phyloP scores from a whole-genome alignment of 2,113 vertebrate genomes.

The Menura novaehollandiae region DNA sequence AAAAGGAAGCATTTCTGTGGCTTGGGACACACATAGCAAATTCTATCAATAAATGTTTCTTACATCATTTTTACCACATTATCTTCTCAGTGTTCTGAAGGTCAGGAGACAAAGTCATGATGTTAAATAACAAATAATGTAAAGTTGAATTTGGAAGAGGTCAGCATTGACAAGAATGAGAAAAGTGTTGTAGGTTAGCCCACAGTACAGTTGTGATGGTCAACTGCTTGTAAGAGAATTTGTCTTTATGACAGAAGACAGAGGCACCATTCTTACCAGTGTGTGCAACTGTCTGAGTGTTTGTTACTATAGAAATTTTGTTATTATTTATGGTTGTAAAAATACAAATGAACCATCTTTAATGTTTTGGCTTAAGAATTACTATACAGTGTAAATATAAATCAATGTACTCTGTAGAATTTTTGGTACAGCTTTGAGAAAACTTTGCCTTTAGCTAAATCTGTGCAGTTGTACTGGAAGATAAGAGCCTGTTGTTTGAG shows the following conservation, averaged over 20 bases:
- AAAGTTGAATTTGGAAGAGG: background rate
- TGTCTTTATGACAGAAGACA: background rate
- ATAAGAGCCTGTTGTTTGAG: background rate
- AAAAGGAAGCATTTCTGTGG: background rate
- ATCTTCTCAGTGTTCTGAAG: background rate
- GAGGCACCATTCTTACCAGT: background rate
- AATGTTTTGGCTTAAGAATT: background rate
- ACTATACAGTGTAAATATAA: background rate
- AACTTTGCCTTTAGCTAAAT: background rate
- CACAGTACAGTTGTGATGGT: background rate
- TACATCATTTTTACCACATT: background rate
- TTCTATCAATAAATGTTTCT: background rate
- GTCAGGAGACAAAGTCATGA: background rate
- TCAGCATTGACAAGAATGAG: background rate
- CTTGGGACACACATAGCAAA: background rate
- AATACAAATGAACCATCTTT: background rate
- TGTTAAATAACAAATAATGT: background rate
- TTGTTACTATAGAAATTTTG: background rate
- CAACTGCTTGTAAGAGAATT: background rate
- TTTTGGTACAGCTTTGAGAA: background rate
- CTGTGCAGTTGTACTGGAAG: background rate
- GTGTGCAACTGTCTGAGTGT: background rate
- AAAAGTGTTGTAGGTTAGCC: background rate
- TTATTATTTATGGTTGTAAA: background rate
- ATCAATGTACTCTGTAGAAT: background rate